Evolutionary conservation across 2,888 invertebrate genomes (phyloP).

Genomic region (Shargacucullia verbasci): DNA sequence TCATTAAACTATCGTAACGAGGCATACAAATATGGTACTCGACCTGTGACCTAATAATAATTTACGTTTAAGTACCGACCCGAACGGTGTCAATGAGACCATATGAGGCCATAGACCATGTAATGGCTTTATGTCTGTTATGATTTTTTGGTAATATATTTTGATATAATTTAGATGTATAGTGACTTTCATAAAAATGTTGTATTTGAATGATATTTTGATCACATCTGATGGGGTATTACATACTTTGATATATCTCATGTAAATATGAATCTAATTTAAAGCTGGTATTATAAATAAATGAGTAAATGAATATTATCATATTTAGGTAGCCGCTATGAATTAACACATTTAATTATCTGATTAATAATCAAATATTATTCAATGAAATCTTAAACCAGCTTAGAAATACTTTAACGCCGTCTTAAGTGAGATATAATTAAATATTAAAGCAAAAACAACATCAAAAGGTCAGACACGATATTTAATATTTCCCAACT

Average conservation of each 20-base stretch:
- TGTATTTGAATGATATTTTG: slow-evolving; percentile 21
- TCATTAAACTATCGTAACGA: slow-evolving; percentile 44
- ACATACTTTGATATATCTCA: too few relatives aligned
- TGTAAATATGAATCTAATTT: too few relatives aligned
- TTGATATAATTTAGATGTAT: slow-evolving; percentile 19
- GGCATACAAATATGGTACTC: slow-evolving; percentile 37
- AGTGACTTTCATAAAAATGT: neutral
- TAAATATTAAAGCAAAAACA: slow-evolving; percentile 26
- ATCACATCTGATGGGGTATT: too few relatives aligned
- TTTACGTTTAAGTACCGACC: slow-evolving; percentile 50
- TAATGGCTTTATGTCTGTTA: slow-evolving; percentile 47
- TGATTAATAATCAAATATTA: slow-evolving; percentile 29
- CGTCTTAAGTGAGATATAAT: slow-evolving; percentile 9
- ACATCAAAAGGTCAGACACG: slow-evolving; percentile 13
- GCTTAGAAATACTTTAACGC: slow-evolving; percentile 8
- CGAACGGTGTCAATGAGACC: slow-evolving; percentile 54
- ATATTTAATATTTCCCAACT: slow-evolving; percentile 17
- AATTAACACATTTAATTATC: slow-evolving; percentile 26
- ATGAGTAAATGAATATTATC: slow-evolving; percentile 13
- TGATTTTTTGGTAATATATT: slow-evolving; percentile 36
- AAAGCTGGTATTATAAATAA: too few relatives aligned
- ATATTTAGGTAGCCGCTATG: slow-evolving; percentile 34
- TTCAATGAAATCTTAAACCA: slow-evolving; percentile 12
- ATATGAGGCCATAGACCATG: slow-evolving; percentile 36
- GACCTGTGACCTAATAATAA: slow-evolving; percentile 61